Percentiles rank a stretch among this genome's conserved stretches.
phyloP scores from a whole-genome alignment of 37 sponge, comb jelly and placozoan species.

The Aplysina aerophoba region DNA sequence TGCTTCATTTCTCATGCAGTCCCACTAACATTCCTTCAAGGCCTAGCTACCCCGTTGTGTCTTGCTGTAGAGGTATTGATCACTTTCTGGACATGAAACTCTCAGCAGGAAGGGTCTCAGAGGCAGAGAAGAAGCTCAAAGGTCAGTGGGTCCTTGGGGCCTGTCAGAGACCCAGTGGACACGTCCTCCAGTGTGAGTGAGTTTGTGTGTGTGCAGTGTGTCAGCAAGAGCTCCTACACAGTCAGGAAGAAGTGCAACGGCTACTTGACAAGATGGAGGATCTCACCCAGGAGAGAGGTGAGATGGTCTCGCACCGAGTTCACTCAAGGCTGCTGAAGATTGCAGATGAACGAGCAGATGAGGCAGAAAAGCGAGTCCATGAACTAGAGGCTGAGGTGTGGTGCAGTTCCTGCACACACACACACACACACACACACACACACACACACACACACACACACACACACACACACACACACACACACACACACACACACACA shows the following conservation, averaged over 20 bases:
- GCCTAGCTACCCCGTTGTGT: neutral
- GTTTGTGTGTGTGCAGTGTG: constrained; percentile 43
- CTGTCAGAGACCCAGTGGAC: neutral
- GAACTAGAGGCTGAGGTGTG: constrained; percentile 66
- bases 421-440: constrained; percentile 32
- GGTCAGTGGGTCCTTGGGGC: constrained; percentile 30
- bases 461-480: neutral
- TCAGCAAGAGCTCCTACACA: constrained; percentile 77
- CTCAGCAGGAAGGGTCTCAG: constrained; percentile 61
- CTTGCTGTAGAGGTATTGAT: constrained; percentile 69
- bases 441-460: constrained; percentile 15
- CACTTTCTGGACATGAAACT: constrained; percentile 80
- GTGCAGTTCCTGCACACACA: neutral
- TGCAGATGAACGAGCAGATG: constrained; percentile 66
- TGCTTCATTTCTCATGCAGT: neutral
- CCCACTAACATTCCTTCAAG: neutral
- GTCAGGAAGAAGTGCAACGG: constrained; percentile 69
- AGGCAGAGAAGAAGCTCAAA: constrained; percentile 78
- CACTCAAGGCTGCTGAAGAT: constrained; percentile 77
- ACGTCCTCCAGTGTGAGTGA: neutral
- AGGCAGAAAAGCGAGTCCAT: constrained; percentile 54
- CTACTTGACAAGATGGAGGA: constrained; percentile 70
- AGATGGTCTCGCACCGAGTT: constrained; percentile 75
- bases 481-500: too few relatives aligned
- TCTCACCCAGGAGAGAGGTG: constrained; percentile 59